These are phyloP conservation scores for Nomada fucata DNA, from an alignment of 2,888 invertebrate species.

Conservation along the genomic window DNA sequence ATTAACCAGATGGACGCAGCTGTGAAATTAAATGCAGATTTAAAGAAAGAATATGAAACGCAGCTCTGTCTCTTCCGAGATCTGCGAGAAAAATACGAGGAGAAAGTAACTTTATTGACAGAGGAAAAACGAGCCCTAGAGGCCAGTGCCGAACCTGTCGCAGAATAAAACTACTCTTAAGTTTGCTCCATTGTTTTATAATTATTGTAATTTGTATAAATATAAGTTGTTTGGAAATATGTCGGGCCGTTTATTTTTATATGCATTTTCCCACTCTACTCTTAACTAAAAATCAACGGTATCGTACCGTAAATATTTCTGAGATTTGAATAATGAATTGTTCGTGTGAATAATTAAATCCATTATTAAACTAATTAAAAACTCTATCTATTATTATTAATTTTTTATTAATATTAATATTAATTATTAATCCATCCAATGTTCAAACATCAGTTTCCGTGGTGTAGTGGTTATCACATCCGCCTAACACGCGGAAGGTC, in stretches of 20 bases:
- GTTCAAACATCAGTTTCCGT: slow-evolving; percentile 87
- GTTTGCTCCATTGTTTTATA: slow-evolving; percentile 30
- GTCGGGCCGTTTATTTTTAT: neutral
- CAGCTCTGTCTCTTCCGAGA: slow-evolving; percentile 91
- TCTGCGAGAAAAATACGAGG: slow-evolving; percentile 88
- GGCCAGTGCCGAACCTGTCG: slow-evolving; percentile 24
- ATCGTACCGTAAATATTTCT: neutral
- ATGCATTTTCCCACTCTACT: neutral
- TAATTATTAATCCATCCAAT: neutral
- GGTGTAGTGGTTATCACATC: slow-evolving; percentile 97
- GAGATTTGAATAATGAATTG: neutral
- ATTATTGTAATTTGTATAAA: slow-evolving; percentile 50
- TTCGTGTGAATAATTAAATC: neutral
- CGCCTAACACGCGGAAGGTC: slow-evolving; percentile 96
- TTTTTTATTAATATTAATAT: no score
- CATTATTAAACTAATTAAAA: neutral
- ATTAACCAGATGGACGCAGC: slow-evolving; percentile 90
- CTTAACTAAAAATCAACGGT: neutral
- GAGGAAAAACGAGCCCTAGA: slow-evolving; percentile 84
- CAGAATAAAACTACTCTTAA: slow-evolving; percentile 22
- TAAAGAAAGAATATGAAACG: slow-evolving; percentile 91
- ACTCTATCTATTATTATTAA: no score
- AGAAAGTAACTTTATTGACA: slow-evolving; percentile 86
- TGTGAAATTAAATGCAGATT: slow-evolving; percentile 89
- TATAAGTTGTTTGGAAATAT: slow-evolving; percentile 24